Conservation (phyloP, 1,140 invertebrate species). For the Sminthurinus signatus region DNA sequence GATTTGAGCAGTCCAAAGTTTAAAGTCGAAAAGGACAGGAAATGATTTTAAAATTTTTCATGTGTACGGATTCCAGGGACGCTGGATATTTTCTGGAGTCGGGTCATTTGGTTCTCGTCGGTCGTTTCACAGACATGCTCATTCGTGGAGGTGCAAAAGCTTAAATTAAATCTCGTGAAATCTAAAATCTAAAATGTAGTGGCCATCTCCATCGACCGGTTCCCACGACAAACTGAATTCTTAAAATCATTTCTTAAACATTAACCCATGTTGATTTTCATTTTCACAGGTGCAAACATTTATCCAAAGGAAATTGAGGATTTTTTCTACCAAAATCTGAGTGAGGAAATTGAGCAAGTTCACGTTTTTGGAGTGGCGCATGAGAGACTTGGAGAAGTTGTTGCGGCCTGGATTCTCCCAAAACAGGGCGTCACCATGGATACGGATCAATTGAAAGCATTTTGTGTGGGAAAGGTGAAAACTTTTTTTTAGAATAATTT, state of each 20-base stretch:
- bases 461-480: constrained; percentile 53
- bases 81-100: too few relatives aligned
- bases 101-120: constrained; percentile 55
- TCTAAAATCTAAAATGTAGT: too few relatives aligned
- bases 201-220: too few relatives aligned
- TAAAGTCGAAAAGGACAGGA: too few relatives aligned
- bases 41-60: too few relatives aligned
- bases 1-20: too few relatives aligned
- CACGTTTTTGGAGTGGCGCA: constrained; percentile 60
- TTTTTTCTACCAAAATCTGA: constrained; percentile 55
- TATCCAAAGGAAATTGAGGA: constrained; percentile 59
- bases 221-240: too few relatives aligned
- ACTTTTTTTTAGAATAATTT: too few relatives aligned
- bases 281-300: constrained; percentile 63
- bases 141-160: constrained; percentile 62
- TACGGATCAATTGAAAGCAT: constrained; percentile 50
- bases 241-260: too few relatives aligned
- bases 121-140: constrained; percentile 59
- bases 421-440: constrained; percentile 47
- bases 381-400: constrained; percentile 55
- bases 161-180: too few relatives aligned
- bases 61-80: too few relatives aligned
- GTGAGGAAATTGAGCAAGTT: constrained; percentile 52
- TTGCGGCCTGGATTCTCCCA: constrained; percentile 55
- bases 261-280: too few relatives aligned